These are phyloP conservation scores for Malacoctenus gilli DNA, from an alignment of 2,797 vertebrate genomes.

Conservation along the genomic window DNA sequence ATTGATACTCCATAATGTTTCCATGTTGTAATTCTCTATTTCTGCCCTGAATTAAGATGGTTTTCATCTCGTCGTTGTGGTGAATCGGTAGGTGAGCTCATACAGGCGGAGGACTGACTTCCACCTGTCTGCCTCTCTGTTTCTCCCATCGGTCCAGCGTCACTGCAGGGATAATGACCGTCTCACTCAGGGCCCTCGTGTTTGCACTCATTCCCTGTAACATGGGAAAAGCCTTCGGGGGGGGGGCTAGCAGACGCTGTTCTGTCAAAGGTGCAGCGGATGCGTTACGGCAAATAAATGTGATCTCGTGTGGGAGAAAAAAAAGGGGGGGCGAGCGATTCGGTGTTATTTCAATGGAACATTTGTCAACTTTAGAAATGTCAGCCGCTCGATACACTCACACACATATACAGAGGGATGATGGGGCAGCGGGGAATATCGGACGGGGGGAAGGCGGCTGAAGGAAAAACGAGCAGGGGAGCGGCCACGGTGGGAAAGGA, in stretches of 20 bases:
- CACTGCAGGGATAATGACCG: neutral
- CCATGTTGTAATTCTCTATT: too few relatives aligned
- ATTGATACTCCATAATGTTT: too few relatives aligned
- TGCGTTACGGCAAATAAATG: slow-evolving; percentile 19
- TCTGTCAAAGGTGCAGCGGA: slow-evolving; percentile 13
- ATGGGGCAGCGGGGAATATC: neutral
- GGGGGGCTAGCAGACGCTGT: neutral
- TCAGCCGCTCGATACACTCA: slow-evolving; percentile 49
- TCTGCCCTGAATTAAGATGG: too few relatives aligned
- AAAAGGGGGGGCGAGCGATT: slow-evolving; percentile 39
- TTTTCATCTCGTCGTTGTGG: too few relatives aligned
- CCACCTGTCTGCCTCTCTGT: too few relatives aligned
- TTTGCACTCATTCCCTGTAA: neutral
- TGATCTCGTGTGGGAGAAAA: slow-evolving; percentile 30
- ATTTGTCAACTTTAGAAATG: slow-evolving; percentile 64
- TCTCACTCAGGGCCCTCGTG: too few relatives aligned
- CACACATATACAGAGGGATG: slow-evolving; percentile 6
- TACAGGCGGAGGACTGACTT: too few relatives aligned
- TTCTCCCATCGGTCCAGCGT: too few relatives aligned
- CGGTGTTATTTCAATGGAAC: slow-evolving; percentile 46
- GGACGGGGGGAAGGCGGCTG: too few relatives aligned
- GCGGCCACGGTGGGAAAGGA: neutral
- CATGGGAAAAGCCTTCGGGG: too few relatives aligned
- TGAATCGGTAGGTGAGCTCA: too few relatives aligned
- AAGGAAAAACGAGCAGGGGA: neutral